Evolutionary conservation across 92 coral and sea anemone genomes (phyloP).

Genomic region (Epizoanthus scotinus): DNA sequence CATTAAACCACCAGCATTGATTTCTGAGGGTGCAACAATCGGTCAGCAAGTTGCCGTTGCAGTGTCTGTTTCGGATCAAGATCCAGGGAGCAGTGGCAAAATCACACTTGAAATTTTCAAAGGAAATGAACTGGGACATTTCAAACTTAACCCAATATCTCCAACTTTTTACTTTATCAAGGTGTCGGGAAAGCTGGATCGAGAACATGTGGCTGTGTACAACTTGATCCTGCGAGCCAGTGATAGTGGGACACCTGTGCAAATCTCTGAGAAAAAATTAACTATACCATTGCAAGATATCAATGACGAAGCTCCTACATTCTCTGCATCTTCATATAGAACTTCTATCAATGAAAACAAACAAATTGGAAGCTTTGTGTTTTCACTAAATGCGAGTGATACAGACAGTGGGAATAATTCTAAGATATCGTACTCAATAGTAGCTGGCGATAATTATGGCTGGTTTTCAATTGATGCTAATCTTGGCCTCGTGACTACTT

Average conservation of each 20-base stretch:
- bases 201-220: slow-evolving; percentile 69
- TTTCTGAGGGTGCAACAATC: slow-evolving; percentile 47
- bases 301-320: slow-evolving; percentile 83
- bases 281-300: slow-evolving; percentile 70
- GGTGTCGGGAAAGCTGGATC: slow-evolving; percentile 66
- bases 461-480: slow-evolving; percentile 74
- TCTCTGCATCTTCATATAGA: slow-evolving; percentile 42
- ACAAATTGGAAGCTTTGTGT: slow-evolving; percentile 89
- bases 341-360: slow-evolving; percentile 68
- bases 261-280: slow-evolving; percentile 59
- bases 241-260: slow-evolving; percentile 81
- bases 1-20: slow-evolving; percentile 17
- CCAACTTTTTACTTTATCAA: slow-evolving; percentile 46
- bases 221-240: slow-evolving; percentile 82
- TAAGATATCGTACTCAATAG: slow-evolving; percentile 72
- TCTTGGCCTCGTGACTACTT: slow-evolving; percentile 87
- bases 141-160: slow-evolving; percentile 25
- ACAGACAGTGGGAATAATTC: slow-evolving; percentile 80
- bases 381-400: slow-evolving; percentile 72
- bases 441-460: slow-evolving; percentile 62
- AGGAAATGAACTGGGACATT: slow-evolving; percentile 75
- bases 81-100: slow-evolving; percentile 57
- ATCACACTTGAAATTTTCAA: slow-evolving; percentile 58
- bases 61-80: slow-evolving; percentile 59
- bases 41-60: slow-evolving; percentile 38